phyloP scores from a whole-genome alignment of 2,113 vertebrate genomes.

The Steatornis caripensis region DNA sequence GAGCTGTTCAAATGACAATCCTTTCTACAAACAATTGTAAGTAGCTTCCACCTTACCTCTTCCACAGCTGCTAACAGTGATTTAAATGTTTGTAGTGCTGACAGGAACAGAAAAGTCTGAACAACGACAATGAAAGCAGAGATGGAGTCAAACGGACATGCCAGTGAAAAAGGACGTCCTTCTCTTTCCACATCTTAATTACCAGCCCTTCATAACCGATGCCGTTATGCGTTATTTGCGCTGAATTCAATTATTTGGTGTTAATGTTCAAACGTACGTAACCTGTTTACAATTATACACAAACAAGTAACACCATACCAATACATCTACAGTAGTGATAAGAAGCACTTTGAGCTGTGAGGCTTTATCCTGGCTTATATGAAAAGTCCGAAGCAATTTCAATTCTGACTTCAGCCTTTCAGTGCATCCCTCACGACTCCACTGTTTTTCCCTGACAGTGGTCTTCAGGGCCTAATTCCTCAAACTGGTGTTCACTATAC shows the following conservation, averaged over 20 bases:
- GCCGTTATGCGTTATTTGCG: accelerated
- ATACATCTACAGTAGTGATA: background rate
- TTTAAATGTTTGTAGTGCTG: background rate
- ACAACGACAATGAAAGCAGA: background rate
- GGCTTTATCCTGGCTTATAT: background rate
- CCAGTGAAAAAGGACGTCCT: background rate
- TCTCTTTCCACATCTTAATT: background rate
- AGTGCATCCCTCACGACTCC: background rate
- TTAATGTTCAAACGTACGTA: background rate
- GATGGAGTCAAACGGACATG: background rate
- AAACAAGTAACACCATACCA: background rate
- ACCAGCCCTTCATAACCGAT: background rate
- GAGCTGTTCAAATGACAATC: background rate
- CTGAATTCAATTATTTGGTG: background rate
- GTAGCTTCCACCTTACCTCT: background rate
- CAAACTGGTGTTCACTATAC: background rate
- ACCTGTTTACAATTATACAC: background rate
- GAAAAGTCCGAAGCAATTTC: background rate
- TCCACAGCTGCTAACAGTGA: background rate
- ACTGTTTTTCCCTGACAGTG: background rate
- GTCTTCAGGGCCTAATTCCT: background rate
- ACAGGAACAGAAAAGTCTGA: background rate
- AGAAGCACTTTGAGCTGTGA: background rate
- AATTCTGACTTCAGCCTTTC: background rate
- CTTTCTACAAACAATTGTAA: background rate